Conservation (phyloP, 2,113 vertebrate species). For the Pogona vitticeps region DNA sequence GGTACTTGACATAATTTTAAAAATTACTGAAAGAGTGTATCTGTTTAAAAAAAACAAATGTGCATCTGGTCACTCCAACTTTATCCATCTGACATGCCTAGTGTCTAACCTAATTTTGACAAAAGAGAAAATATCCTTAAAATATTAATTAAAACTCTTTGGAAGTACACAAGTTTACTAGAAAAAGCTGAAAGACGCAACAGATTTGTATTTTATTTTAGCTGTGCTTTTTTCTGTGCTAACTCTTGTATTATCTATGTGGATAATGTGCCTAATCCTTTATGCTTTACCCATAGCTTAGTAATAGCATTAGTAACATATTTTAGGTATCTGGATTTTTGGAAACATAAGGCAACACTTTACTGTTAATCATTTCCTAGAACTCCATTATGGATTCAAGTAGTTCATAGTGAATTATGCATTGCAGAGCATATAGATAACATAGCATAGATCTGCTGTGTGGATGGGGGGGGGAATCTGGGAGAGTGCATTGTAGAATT, state of each 20-base stretch:
- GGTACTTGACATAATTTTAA: not conserved
- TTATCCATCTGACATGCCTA: not conserved
- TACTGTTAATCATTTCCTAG: not conserved
- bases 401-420: constrained; percentile 6
- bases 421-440: not conserved
- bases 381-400: not conserved
- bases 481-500: not conserved
- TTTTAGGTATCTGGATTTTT: not conserved
- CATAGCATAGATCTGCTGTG: not conserved
- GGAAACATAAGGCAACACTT: not conserved
- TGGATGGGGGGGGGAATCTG: not conserved
- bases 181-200: not conserved
- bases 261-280: not conserved
- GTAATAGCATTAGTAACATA: not conserved
- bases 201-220: not conserved
- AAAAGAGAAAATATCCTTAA: not conserved
- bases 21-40: not conserved
- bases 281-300: constrained; percentile 20
- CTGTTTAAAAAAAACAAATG: not conserved
- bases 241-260: not conserved
- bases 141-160: not conserved
- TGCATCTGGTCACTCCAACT: not conserved
- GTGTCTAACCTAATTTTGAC: not conserved
- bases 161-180: not conserved
- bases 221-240: not conserved